Percentiles rank a stretch among this genome's conserved stretches.
Conservation (phyloP, 1,140 invertebrate genomes). For the Lepidotrigona ventralis region DNA sequence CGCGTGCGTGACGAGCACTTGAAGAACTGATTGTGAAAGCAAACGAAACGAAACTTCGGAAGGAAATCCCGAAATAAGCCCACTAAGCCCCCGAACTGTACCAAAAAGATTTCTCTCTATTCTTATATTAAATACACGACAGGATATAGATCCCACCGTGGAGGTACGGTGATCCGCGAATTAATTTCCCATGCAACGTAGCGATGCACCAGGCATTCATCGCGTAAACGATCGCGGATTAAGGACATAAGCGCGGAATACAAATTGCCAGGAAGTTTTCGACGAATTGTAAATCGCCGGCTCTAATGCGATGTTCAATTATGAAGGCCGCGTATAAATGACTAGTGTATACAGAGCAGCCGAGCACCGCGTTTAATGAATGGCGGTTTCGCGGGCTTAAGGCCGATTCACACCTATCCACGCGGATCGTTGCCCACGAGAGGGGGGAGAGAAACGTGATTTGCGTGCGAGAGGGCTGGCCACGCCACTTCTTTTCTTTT, state of each 20-base stretch:
- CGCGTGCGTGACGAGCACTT: too few species aligned
- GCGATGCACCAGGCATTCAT: background rate
- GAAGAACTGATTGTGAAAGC: too few species aligned
- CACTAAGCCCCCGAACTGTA: background rate
- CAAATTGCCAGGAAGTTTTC: conserved; percentile 55
- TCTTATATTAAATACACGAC: background rate
- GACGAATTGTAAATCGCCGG: conserved; percentile 57
- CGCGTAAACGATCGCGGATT: conserved; percentile 21
- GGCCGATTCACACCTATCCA: conserved; percentile 37
- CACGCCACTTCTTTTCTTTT: background rate
- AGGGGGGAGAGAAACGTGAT: background rate
- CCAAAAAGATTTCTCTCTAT: background rate
- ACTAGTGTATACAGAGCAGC: conserved; percentile 25
- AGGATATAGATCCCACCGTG: background rate
- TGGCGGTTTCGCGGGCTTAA: conserved; percentile 59
- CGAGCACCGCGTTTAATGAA: conserved; percentile 55
- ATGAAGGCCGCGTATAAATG: conserved; percentile 59
- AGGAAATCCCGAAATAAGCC: too few species aligned
- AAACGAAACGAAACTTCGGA: too few species aligned
- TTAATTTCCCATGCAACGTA: conserved; percentile 6
- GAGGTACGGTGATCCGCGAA: background rate
- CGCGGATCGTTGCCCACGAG: background rate
- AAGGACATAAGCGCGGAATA: conserved; percentile 35
- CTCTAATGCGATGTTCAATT: conserved; percentile 60
- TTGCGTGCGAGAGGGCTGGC: conserved; percentile 1